These are phyloP conservation scores for Paradoxurus hermaphroditus DNA, from an alignment of 2,113 vertebrate species.

Conservation along the genomic window DNA sequence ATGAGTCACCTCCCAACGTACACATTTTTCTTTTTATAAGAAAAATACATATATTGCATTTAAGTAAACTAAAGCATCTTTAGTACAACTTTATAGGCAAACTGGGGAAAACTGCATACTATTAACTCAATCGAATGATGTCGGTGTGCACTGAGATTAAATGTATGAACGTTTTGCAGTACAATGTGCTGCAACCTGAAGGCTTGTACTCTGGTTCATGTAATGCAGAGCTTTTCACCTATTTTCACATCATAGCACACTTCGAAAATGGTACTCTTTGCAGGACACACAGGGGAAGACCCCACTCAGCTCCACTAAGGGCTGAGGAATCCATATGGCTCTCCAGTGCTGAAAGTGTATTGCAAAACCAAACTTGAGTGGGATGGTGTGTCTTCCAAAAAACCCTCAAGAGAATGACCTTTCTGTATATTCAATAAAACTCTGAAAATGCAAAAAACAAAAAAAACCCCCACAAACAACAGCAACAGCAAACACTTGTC, in stretches of 20 bases:
- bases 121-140: background rate
- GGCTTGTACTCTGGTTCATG: background rate
- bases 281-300: background rate
- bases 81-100: background rate
- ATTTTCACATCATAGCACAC: background rate
- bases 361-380: background rate
- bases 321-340: no score
- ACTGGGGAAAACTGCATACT: background rate
- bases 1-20: background rate
- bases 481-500: background rate
- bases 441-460: background rate
- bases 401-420: background rate
- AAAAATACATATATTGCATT: background rate
- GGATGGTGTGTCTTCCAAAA: background rate
- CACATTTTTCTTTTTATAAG: background rate
- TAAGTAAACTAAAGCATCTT: background rate
- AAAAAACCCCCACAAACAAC: background rate
- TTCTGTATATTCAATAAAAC: conserved; percentile 5
- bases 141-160: background rate
- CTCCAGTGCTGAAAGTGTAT: background rate
- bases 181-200: background rate
- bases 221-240: background rate
- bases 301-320: no score
- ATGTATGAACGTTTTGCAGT: background rate
- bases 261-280: background rate